phyloP scores from a whole-genome alignment of 2,113 vertebrate species.

The Silurus asotus region DNA sequence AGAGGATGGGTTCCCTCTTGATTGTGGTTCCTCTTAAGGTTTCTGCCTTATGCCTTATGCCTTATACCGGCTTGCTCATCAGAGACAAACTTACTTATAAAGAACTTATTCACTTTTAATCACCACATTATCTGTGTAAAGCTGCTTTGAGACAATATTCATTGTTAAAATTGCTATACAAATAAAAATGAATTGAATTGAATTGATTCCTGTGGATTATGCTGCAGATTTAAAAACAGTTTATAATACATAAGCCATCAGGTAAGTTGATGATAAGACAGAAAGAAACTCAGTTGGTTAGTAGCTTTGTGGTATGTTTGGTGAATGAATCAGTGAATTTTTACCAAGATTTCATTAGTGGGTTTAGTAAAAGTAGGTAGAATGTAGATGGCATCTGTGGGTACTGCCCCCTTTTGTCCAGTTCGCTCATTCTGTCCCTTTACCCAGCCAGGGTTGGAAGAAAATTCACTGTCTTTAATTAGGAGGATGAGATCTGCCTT shows the following conservation, averaged over 20 bases:
- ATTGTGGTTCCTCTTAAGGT: too few species aligned
- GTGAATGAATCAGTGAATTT: not conserved
- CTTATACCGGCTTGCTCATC: too few species aligned
- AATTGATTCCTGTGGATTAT: too few species aligned
- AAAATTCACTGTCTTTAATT: slow-evolving; percentile 74
- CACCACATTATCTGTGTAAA: too few species aligned
- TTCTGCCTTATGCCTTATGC: too few species aligned
- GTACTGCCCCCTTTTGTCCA: slow-evolving; percentile 77
- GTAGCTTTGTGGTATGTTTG: not conserved
- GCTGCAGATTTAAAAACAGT: not conserved
- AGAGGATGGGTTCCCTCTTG: too few species aligned
- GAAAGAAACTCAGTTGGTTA: not conserved
- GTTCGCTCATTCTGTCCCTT: slow-evolving; percentile 80
- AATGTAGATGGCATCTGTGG: slow-evolving; percentile 73
- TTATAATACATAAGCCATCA: not conserved
- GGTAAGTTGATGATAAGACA: not conserved
- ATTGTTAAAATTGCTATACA: too few species aligned
- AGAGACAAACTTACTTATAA: too few species aligned
- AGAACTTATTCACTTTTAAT: too few species aligned
- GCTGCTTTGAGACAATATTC: too few species aligned
- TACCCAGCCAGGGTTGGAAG: slow-evolving; percentile 78
- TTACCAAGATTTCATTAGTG: slow-evolving; percentile 84
- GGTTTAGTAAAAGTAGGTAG: slow-evolving; percentile 87
- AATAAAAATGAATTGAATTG: too few species aligned
- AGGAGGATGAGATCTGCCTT: slow-evolving; percentile 88